Conservation (phyloP, 1,140 invertebrate species). For the Caenorhabditis inopinata region DNA sequence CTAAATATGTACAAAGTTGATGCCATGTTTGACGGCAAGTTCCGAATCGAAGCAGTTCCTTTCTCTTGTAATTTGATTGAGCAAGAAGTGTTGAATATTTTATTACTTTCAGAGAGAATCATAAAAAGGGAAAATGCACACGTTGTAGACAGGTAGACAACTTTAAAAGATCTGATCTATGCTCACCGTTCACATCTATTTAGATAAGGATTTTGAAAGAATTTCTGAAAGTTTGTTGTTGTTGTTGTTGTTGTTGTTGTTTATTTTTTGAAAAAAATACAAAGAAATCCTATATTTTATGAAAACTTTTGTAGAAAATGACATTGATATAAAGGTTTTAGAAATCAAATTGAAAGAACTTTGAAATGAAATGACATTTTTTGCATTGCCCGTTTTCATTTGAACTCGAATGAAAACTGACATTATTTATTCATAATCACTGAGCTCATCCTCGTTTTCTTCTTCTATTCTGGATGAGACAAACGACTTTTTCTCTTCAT, state of each 20-base stretch:
- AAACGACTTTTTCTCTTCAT: neutral
- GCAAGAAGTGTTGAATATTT: neutral
- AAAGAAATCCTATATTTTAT: too few relatives aligned
- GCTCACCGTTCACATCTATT: conserved; percentile 6
- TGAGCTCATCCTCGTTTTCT: conserved; percentile 27
- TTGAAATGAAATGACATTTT: conserved; percentile 1
- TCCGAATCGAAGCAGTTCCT: too few relatives aligned
- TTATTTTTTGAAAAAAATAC: too few relatives aligned
- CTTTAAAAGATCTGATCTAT: neutral
- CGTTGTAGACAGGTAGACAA: neutral
- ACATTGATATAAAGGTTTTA: too few relatives aligned
- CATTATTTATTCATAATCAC: conserved; percentile 12
- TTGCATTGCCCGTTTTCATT: neutral
- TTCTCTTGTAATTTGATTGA: too few relatives aligned
- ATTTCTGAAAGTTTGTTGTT: too few relatives aligned
- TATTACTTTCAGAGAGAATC: neutral
- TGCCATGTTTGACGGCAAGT: neutral
- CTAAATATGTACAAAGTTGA: neutral
- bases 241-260: too few relatives aligned
- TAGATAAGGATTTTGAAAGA: neutral
- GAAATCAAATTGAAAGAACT: neutral
- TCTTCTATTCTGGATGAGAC: conserved; percentile 33
- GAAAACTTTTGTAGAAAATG: too few relatives aligned
- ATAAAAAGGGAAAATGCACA: neutral
- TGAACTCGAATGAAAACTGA: neutral